These are phyloP conservation scores for Drosophila seguyi DNA, from an alignment of 1,140 invertebrate species.

Conservation along the genomic window DNA sequence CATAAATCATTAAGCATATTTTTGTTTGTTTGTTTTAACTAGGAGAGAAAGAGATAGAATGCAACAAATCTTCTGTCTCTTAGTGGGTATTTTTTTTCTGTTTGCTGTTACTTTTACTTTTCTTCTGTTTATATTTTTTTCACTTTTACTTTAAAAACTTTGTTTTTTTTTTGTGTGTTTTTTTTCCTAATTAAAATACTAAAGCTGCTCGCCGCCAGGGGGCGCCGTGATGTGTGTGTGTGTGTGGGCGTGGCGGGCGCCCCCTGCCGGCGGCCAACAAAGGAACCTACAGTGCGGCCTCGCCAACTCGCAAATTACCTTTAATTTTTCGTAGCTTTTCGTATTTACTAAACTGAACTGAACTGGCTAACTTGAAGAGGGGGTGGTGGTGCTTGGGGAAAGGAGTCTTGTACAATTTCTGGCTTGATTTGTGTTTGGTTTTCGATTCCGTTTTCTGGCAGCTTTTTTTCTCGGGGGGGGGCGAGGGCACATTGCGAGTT, in stretches of 20 bases:
- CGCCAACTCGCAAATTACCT: slow-evolving; percentile 32
- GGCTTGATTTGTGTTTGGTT: slow-evolving; percentile 16
- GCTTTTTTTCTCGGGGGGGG: slow-evolving; percentile 14
- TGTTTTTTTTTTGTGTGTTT: neutral
- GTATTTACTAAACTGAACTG: neutral
- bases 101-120: slow-evolving; percentile 11
- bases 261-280: slow-evolving; percentile 25
- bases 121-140: neutral
- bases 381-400: neutral
- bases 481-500: slow-evolving; percentile 29
- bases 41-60: slow-evolving; percentile 52
- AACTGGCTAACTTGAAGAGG: slow-evolving; percentile 2
- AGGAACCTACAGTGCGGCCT: slow-evolving; percentile 30
- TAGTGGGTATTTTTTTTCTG: slow-evolving; percentile 19
- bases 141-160: slow-evolving; percentile 35
- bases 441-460: slow-evolving; percentile 31
- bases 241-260: slow-evolving; percentile 23
- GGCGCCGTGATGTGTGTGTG: slow-evolving; percentile 1
- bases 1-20: slow-evolving; percentile 44
- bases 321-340: neutral
- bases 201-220: slow-evolving; percentile 29
- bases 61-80: slow-evolving; percentile 41
- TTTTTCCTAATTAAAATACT: slow-evolving; percentile 56
- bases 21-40: slow-evolving; percentile 28
- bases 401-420: slow-evolving; percentile 14